Conservation (phyloP, 2,888 invertebrate species). For the Microplitis manilae region DNA sequence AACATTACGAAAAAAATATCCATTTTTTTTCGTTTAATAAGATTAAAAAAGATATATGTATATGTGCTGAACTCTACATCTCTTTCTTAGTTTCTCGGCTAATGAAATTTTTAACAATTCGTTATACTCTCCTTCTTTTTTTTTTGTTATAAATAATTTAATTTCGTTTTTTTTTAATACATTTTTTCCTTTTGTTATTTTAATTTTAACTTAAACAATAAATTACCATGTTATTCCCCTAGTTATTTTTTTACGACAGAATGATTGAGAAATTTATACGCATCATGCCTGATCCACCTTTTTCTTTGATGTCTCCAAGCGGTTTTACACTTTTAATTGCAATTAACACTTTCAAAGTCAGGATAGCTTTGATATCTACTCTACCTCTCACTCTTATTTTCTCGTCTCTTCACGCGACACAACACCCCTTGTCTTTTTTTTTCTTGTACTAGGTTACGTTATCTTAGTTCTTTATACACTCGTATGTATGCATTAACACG, state of each 20-base stretch:
- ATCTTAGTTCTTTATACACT: slow-evolving; percentile 27
- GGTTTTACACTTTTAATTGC: slow-evolving; percentile 56
- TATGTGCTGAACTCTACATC: neutral
- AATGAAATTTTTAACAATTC: slow-evolving; percentile 50
- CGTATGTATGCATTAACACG: slow-evolving; percentile 32
- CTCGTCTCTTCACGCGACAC: slow-evolving; percentile 18
- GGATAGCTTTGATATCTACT: slow-evolving; percentile 47
- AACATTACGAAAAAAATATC: neutral
- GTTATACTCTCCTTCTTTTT: slow-evolving; percentile 14
- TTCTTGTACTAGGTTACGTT: slow-evolving; percentile 23
- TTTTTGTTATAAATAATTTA: neutral
- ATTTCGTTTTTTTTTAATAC: slow-evolving; percentile 20
- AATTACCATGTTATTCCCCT: slow-evolving; percentile 17
- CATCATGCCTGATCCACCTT: neutral
- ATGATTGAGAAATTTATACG: slow-evolving; percentile 18
- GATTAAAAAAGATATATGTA: neutral
- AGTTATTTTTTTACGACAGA: slow-evolving; percentile 8
- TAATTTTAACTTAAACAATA: slow-evolving; percentile 12
- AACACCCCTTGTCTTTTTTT: neutral
- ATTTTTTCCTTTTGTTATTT: slow-evolving; percentile 13
- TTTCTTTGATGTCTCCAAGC: slow-evolving; percentile 49
- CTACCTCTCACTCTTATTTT: slow-evolving; percentile 16
- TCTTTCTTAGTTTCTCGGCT: slow-evolving; percentile 20
- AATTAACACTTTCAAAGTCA: slow-evolving; percentile 51
- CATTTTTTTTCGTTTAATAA: neutral